Conservation (phyloP, 2,888 invertebrate genomes). For the Sisyra terminalis region DNA sequence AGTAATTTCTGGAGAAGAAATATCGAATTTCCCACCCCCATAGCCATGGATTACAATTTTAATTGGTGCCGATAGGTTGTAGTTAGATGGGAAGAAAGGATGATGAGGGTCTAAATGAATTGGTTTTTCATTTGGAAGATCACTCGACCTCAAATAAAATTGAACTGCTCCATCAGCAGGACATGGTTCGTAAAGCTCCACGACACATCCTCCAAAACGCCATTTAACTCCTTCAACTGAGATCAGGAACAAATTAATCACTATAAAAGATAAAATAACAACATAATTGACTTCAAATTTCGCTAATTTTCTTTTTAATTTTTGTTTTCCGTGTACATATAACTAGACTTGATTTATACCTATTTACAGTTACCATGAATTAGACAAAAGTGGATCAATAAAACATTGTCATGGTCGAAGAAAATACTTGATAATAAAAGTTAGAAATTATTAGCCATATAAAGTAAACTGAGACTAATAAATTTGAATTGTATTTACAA, state of each 20-base stretch:
- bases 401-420: no score
- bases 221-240: background rate
- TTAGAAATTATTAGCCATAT: no score
- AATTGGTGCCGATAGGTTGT: slow-evolving; percentile 16
- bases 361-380: no score
- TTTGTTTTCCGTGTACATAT: no score
- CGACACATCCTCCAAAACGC: slow-evolving; percentile 16
- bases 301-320: no score
- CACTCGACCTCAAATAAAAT: slow-evolving; percentile 21
- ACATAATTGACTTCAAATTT: no score
- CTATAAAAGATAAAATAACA: no score
- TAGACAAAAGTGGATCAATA: no score
- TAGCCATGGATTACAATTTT: slow-evolving; percentile 28
- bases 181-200: slow-evolving; percentile 25
- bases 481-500: no score
- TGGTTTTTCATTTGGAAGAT: slow-evolving; percentile 12
- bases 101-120: slow-evolving; percentile 19
- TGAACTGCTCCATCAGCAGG: slow-evolving; percentile 15
- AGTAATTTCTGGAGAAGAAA: slow-evolving; percentile 14
- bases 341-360: no score
- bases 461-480: no score
- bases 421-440: no score
- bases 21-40: slow-evolving; percentile 25
- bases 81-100: slow-evolving; percentile 17
- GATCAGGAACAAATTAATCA: background rate